These are phyloP conservation scores for Phasianus colchicus DNA, from an alignment of 2,113 vertebrate species.

Conservation along the genomic window DNA sequence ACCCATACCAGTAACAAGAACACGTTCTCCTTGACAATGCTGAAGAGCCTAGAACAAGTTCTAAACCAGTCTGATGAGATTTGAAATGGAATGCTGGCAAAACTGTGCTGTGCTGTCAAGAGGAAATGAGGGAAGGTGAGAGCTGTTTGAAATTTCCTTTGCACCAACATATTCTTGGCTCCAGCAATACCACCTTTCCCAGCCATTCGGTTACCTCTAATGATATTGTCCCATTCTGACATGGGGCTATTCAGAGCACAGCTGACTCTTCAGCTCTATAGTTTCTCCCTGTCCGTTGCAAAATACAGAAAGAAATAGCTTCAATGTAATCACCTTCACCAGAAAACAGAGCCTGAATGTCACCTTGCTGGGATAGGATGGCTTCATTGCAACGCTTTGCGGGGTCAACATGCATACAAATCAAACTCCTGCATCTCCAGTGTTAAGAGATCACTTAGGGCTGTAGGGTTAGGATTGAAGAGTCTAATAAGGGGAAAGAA, in stretches of 20 bases:
- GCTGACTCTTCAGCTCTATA: neutral
- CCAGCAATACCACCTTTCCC: neutral
- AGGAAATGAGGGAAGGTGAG: neutral
- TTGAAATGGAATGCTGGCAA: neutral
- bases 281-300: neutral
- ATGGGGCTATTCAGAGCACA: neutral
- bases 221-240: neutral
- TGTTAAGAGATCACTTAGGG: neutral
- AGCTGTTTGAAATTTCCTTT: neutral
- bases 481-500: conserved; percentile 60
- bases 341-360: neutral
- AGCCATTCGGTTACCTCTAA: neutral
- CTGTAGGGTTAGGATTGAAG: conserved; percentile 26
- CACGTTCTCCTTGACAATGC: neutral
- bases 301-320: neutral
- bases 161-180: neutral
- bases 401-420: neutral
- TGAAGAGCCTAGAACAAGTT: neutral
- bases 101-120: accelerated
- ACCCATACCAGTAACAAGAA: neutral
- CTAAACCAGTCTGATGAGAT: neutral
- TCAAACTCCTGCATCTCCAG: neutral
- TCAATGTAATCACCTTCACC: neutral
- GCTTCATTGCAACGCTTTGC: accelerated
- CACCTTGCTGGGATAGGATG: neutral